Base-by-base conservation (phyloP, 2,888 invertebrate species). In the Drosophila ochracea region DNA sequence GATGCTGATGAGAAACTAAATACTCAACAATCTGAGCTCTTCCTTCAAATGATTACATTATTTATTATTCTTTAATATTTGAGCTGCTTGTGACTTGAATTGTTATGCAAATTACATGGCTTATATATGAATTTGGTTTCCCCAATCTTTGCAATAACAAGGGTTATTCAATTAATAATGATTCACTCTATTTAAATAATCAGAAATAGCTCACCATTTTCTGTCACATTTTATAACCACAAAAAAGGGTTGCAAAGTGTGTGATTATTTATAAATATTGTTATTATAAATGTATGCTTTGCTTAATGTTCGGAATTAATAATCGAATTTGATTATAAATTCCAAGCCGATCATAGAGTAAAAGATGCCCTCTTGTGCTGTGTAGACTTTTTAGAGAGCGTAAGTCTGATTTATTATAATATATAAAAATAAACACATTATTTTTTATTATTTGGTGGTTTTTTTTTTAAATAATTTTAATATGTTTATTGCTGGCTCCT, bases 1-100 rank as follows among this genome's bases (percentile, higher is more conserved):
- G 50, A 31, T 13, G 43, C 25, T 21, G 35, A 58, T 63, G 54
- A 9, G 16, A 41, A 35, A 21, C 31, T 31, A 58, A 58, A 16
- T 21, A 21, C 10, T 43, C 31, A 16, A 9, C 7, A 10, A 21
- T 11, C 43, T 16, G 4, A 16, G 16, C 2, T 16, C 28, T 30
- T 30, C 30, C 2, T 6, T n/a, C 25, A 16, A 28, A 25, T 19
- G 19, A 19, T 57, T 11, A 16, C 3, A 9, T 30, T 7, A 21
- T 28, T 11, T 39, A 1, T 1, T n/a, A 39, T 19, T 28, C 49
- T 28, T 9, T 49, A 4, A 28, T 5, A 19, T 28, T 50, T 50
- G 30, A 50, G 30, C 19, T 50, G 30, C 5, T 30, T 30, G 50
- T 4, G 10, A 30, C 7, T 25, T 7, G 13, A 41, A n/a, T 41